Evolutionary conservation across 2,888 invertebrate species (phyloP).

Genomic region (Diabrotica balteata): DNA sequence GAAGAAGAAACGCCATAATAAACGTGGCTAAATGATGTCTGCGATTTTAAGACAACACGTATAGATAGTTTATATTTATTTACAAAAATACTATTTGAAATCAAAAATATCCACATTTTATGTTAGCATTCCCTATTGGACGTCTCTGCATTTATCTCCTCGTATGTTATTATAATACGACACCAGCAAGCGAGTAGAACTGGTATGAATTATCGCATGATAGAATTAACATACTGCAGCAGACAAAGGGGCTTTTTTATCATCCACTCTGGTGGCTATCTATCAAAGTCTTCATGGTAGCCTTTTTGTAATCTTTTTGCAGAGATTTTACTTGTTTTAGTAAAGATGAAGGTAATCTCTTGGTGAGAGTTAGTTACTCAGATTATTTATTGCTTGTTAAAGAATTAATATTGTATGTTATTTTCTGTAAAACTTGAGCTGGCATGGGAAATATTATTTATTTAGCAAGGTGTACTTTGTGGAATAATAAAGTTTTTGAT

Average conservation of each 20-base stretch:
- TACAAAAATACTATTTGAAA: no score
- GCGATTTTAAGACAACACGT: no score
- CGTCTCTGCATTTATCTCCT: constrained; percentile 30
- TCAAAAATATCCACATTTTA: no score
- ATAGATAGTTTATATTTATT: no score
- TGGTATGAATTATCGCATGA: constrained; percentile 54
- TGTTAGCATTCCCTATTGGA: background rate
- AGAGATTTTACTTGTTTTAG: constrained; percentile 20
- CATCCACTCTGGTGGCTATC: constrained; percentile 54
- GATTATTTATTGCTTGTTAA: background rate
- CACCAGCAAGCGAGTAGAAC: constrained; percentile 50
- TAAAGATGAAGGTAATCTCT: constrained; percentile 53
- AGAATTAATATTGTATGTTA: no score
- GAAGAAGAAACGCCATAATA: no score
- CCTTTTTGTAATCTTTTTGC: constrained; percentile 27
- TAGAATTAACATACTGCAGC: constrained; percentile 55
- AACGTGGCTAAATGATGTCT: no score
- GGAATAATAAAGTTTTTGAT: no score
- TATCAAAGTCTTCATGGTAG: constrained; percentile 50
- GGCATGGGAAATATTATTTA: no score
- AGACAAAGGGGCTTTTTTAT: constrained; percentile 54
- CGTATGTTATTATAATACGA: constrained; percentile 52
- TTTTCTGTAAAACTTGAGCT: no score
- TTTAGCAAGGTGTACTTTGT: no score
- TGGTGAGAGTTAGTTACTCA: constrained; percentile 3